phyloP scores from a whole-genome alignment of 2,113 vertebrate species.

The Quiscalus mexicanus region DNA sequence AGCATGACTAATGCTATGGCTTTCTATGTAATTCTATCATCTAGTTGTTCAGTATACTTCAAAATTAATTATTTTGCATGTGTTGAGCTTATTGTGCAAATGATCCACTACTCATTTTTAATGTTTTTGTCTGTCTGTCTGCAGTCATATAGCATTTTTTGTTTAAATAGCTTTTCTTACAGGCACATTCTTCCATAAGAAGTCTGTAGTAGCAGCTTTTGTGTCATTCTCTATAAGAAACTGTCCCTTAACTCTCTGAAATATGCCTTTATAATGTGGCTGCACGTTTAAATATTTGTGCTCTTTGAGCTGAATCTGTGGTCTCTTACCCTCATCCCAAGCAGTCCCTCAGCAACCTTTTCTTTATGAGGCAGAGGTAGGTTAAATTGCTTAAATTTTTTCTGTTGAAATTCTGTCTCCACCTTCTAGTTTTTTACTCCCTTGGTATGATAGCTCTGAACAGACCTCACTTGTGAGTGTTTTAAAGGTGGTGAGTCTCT shows the following conservation, averaged over 20 bases:
- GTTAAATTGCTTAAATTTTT: background rate
- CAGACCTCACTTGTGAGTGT: background rate
- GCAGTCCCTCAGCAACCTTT: background rate
- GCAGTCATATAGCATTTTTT: background rate
- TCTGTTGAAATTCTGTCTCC: background rate
- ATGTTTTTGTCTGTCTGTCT: rapidly evolving
- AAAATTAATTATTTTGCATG: background rate
- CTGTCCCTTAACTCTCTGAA: background rate
- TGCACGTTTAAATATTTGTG: background rate
- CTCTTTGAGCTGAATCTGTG: background rate
- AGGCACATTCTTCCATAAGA: background rate
- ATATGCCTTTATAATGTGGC: background rate
- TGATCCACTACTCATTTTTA: background rate
- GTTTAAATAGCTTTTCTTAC: background rate
- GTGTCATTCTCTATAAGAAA: background rate
- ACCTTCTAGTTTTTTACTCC: background rate
- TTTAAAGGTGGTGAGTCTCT: background rate
- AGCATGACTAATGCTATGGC: rapidly evolving
- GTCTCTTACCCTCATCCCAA: background rate
- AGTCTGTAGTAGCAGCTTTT: background rate
- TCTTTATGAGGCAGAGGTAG: background rate
- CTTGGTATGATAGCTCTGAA: background rate
- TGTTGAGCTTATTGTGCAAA: background rate
- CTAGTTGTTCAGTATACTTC: background rate
- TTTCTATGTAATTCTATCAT: background rate